Conservation (phyloP, 2,113 vertebrate species). For the Brienomyrus brachyistius region DNA sequence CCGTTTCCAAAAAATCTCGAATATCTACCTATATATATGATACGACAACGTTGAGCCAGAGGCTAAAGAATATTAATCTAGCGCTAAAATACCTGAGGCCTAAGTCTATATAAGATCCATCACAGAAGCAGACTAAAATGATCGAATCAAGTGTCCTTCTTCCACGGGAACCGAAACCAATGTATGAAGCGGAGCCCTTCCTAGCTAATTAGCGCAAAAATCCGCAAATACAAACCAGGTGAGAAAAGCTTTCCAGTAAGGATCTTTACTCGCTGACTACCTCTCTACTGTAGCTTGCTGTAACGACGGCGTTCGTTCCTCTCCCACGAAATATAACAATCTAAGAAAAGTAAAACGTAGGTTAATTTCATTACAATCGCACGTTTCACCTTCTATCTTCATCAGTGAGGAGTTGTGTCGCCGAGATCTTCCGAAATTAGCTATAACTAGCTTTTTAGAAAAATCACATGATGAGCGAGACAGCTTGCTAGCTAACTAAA, state of each 20-base stretch:
- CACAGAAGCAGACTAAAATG: neutral
- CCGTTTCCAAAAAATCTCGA: neutral
- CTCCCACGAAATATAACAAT: neutral
- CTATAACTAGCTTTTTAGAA: slow-evolving; percentile 2
- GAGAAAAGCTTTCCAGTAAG: neutral
- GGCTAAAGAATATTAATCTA: neutral
- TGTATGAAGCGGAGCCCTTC: neutral
- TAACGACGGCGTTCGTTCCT: neutral
- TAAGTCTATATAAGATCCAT: neutral
- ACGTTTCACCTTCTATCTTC: slow-evolving; percentile 28
- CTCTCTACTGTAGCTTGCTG: neutral
- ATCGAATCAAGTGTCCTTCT: neutral
- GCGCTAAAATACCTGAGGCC: neutral
- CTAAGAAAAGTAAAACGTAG: neutral
- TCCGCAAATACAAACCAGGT: neutral
- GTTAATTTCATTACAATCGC: slow-evolving; percentile 13
- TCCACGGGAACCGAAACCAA: neutral
- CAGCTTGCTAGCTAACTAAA: slow-evolving; percentile 18
- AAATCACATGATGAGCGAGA: slow-evolving; percentile 22
- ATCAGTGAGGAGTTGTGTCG: slow-evolving; percentile 20
- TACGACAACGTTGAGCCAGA: neutral
- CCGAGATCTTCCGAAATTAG: slow-evolving; percentile 21
- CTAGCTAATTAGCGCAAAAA: neutral
- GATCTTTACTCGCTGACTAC: neutral
- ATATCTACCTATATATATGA: neutral